These are phyloP conservation scores for Pantherophis vulpinus DNA, from an alignment of 2,797 vertebrate species.

Conservation along the genomic window DNA sequence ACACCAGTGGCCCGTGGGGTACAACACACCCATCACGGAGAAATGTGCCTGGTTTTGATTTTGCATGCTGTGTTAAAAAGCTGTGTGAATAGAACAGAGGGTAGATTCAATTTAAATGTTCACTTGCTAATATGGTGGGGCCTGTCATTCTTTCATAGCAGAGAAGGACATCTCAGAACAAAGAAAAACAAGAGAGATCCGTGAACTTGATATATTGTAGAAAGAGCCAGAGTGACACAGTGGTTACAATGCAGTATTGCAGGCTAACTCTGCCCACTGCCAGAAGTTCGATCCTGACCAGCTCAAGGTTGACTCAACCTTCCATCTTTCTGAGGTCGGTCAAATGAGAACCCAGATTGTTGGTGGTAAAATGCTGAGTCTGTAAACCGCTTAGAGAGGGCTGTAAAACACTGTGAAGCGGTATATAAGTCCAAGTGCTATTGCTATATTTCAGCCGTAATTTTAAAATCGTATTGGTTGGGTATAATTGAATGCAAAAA, in stretches of 20 bases:
- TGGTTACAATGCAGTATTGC: background rate
- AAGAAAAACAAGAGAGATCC: background rate
- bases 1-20: background rate
- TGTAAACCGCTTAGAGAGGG: too few relatives aligned
- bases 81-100: background rate
- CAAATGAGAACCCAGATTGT: too few relatives aligned
- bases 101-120: background rate
- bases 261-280: background rate
- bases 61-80: background rate
- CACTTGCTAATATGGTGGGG: background rate
- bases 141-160: background rate
- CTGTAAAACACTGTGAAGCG: too few relatives aligned
- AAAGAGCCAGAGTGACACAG: background rate
- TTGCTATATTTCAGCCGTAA: background rate
- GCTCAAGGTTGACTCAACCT: background rate
- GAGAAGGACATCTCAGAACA: background rate
- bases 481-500: background rate
- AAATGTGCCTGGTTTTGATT: background rate
- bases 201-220: background rate
- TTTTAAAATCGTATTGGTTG: background rate
- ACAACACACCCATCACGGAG: background rate
- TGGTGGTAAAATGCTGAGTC: too few relatives aligned
- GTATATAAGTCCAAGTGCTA: too few relatives aligned
- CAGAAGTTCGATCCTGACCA: background rate
- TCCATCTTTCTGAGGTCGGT: background rate